A percentile compares a stretch with the other conserved stretches of the same genome.
Evolutionary conservation across 1,140 invertebrate genomes (phyloP).

Genomic region (Trichoplusia ni): DNA sequence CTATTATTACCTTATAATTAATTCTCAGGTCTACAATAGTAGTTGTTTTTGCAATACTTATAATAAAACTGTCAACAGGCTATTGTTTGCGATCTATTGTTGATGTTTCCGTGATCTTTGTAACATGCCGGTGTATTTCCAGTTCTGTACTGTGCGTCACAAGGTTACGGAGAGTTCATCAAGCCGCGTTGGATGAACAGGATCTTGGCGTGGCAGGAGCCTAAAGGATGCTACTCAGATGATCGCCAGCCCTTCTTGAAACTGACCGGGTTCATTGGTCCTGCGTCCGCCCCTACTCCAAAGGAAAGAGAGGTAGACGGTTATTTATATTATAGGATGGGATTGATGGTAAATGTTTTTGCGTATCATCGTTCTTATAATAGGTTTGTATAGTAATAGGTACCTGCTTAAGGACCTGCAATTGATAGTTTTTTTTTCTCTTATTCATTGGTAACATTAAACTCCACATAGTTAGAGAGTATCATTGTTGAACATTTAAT

Average conservation of each 20-base stretch:
- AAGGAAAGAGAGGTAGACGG: constrained; percentile 68
- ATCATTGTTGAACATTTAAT: too few relatives aligned
- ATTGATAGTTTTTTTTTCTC: too few relatives aligned
- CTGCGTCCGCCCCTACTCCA: constrained; percentile 39
- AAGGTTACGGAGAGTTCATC: constrained; percentile 76
- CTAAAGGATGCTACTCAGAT: constrained; percentile 70
- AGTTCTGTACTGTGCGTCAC: constrained; percentile 67
- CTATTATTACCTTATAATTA: constrained; percentile 7
- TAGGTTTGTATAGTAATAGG: too few relatives aligned
- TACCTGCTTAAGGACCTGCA: too few relatives aligned
- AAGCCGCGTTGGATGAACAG: constrained; percentile 77
- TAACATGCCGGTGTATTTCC: constrained; percentile 31
- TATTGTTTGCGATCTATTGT: too few relatives aligned
- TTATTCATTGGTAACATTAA: too few relatives aligned
- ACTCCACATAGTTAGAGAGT: too few relatives aligned
- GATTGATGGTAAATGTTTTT: too few relatives aligned
- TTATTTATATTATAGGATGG: too few relatives aligned
- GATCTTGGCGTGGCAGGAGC: constrained; percentile 72
- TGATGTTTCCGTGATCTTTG: neutral
- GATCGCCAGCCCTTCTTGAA: constrained; percentile 65
- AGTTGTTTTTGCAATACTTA: too few relatives aligned
- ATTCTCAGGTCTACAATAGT: neutral
- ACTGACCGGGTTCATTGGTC: constrained; percentile 67
- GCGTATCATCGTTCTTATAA: too few relatives aligned
- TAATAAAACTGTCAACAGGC: too few relatives aligned